Base-by-base conservation (phyloP, 2,797 vertebrate species). In the Aulostomus chinensis region DNA sequence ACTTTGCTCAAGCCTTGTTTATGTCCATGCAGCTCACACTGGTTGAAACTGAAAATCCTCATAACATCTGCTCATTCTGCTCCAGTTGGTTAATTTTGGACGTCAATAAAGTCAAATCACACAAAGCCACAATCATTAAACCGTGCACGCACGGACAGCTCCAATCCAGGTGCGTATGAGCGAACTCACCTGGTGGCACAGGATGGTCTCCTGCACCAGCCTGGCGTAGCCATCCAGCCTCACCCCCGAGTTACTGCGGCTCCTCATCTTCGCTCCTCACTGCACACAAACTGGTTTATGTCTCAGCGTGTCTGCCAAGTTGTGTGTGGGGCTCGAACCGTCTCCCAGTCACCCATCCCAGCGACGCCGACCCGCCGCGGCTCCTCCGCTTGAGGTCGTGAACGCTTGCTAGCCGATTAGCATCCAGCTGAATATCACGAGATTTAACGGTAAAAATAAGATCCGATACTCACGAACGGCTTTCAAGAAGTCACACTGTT, bases 181-280 rank as follows among this genome's bases (percentile, higher is more conserved):
- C 37, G 38, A 2, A 64, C 86, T 82, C 78, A 97, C 97, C 95
- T 98, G 97, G 56, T 95, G 93, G 58, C 93, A 91, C 24, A 98
- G 86, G 77, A 98, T 97, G 3, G 97, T 99, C 70, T 95, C 92
- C 14, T 98, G 96, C 24, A 98, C 91, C 32, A 98, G 89, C 22
- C 95, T 87, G 46, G 94, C 95, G 17, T 95, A 98, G 1, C 93
- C 93, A 54, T 99, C 97, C 77, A 99, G 83, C 13, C 94, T 89
- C 59, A 98, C 96, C 26, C 96, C 97, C 0, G 97, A 98, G 78
- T 98, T 98, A 81, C 97, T 98, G 75, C 97, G 91, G 86, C 97
- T 98, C 83, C 96, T 90, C 97, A 98, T 99, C 58, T 51, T 88
- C 47, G 17, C 59, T 4, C 49, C 26, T 59, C 57, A 58, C 71